Base-by-base conservation (phyloP, 2,113 vertebrate species). In the Datnioides undecimradiatus region DNA sequence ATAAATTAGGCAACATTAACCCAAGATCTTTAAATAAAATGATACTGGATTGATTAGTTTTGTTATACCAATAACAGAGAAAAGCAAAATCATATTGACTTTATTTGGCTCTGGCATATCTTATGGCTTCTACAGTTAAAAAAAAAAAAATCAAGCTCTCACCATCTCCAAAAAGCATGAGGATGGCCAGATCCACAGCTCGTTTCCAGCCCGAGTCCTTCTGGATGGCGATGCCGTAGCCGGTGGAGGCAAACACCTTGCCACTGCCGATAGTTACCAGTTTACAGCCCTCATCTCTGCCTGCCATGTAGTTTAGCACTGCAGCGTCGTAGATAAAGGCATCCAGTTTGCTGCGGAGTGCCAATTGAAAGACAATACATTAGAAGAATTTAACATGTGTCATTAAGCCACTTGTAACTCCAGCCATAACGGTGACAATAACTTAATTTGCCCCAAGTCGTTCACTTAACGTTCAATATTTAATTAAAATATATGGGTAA, bases 281-380 rank as follows among this genome's bases (percentile, higher is more conserved):
- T 83, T 99, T 99, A 80, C 98, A 99, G 79, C 98, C 98, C 92
- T 99, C 98, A 45, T 99, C 98, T 92, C 98, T 94, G 76, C 98
- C 98, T 1, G 98, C 98, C 98, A 99, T 99, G 94, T 99, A 99
- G 93, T 99, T 99, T 27, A 99, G 93, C 85, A 99, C 98, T 10
- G 98, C 98, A 23, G 98, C 98, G 41, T 99, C 98, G 40, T 99
- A 99, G 94, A 99, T 99, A 93, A 99, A 99, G 82, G 98, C 98
- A 70, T 99, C 98, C 92, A 99, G 87, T 89, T 99, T 99, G 89
- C 98, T 99, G 93, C 27, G 52, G 34, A 52, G 46, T 11, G n/a
- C 7, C 7, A 25, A 60, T 2, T 16, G 7, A 75, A 36, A 33
- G 19, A 46, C 62, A 51, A 31, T 23, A 19, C 36, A 23, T 68